phyloP scores from a whole-genome alignment of 2,888 invertebrate species.

The Andrena bucephala region DNA sequence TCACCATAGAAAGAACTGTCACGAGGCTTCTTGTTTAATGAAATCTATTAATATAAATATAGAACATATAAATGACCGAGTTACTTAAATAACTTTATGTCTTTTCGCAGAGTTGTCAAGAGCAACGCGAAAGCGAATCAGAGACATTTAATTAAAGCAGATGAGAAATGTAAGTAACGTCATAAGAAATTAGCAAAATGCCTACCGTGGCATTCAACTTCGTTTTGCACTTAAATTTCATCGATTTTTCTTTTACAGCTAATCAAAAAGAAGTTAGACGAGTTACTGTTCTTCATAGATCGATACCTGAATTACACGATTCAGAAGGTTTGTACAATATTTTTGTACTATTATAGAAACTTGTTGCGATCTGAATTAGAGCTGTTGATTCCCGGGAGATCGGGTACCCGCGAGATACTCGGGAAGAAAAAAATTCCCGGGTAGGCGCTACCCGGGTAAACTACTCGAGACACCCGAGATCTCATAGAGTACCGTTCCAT shows the following conservation, averaged over 20 bases:
- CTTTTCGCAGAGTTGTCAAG: constrained; percentile 77
- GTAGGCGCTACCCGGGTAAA: no score
- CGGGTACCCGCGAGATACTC: no score
- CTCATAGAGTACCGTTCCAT: no score
- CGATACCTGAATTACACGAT: constrained; percentile 77
- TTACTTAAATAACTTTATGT: constrained; percentile 9
- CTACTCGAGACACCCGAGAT: no score
- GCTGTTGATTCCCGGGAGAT: no score
- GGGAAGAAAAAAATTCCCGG: no score
- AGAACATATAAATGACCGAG: background rate
- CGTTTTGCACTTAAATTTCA: constrained; percentile 2
- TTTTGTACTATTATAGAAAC: background rate
- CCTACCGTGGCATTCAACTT: background rate
- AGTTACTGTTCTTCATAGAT: constrained; percentile 79
- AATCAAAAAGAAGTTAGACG: constrained; percentile 79
- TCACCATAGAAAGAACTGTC: background rate
- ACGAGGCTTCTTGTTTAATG: background rate
- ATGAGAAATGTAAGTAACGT: constrained; percentile 79
- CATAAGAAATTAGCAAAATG: background rate
- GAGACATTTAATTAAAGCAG: constrained; percentile 77
- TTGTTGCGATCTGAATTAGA: background rate
- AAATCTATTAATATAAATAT: background rate
- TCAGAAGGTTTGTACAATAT: constrained; percentile 75
- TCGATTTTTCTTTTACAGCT: constrained; percentile 58
- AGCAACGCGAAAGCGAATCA: constrained; percentile 80